A percentile compares a stretch with the other conserved stretches of the same genome.
phyloP scores from a whole-genome alignment of 2,888 invertebrate genomes.

The Pseudanteris insignis region DNA sequence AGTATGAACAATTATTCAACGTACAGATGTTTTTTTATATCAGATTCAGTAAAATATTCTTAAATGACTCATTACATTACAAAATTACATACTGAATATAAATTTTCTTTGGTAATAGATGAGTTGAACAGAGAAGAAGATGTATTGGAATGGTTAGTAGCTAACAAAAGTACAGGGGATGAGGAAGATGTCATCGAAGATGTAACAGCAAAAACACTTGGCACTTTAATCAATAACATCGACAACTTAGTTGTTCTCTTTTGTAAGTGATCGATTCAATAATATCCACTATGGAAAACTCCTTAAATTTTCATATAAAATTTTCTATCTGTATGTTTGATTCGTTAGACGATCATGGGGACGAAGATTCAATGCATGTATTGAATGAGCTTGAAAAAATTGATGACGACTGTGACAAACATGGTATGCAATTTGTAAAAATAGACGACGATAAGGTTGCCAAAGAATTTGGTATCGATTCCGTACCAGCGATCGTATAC shows the following conservation, averaged over 20 bases:
- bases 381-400: constrained; percentile 89
- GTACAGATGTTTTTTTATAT: too few relatives aligned
- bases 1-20: too few relatives aligned
- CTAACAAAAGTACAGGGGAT: constrained; percentile 92
- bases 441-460: constrained; percentile 88
- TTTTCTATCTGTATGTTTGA: neutral
- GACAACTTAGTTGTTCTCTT: constrained; percentile 92
- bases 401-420: constrained; percentile 91
- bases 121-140: constrained; percentile 91
- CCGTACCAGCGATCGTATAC: constrained; percentile 85
- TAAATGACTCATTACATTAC: too few relatives aligned
- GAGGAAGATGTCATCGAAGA: constrained; percentile 95
- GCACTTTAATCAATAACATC: constrained; percentile 87
- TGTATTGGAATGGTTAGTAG: constrained; percentile 91
- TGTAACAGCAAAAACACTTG: constrained; percentile 88
- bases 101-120: too few relatives aligned
- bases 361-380: constrained; percentile 87
- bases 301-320: too few relatives aligned
- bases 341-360: constrained; percentile 83
- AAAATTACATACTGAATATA: too few relatives aligned
- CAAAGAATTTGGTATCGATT: constrained; percentile 85
- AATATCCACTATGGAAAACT: too few relatives aligned
- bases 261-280: constrained; percentile 83
- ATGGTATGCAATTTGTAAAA: constrained; percentile 92
- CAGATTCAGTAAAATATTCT: too few relatives aligned